Base-by-base conservation (phyloP, 1,140 invertebrate genomes). In the Harlomillsia oculata region DNA sequence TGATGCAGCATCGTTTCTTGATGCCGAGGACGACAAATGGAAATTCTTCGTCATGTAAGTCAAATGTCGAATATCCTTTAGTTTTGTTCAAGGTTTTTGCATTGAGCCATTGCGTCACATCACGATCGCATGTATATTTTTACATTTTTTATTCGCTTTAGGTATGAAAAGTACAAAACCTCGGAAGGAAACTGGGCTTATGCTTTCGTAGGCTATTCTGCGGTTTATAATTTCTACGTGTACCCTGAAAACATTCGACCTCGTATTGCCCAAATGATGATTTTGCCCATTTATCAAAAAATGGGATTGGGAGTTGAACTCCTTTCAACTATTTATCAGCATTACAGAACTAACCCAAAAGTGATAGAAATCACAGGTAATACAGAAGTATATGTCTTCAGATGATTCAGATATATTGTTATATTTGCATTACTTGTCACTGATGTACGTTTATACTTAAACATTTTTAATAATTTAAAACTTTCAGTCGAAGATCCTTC, bases 201-300 rank as follows among this genome's bases (percentile, higher is more conserved):
- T 68, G 83, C 83, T 29, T 81, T 87, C 52, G 82, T 82, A 59
- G 94, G 89, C 11, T 97, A 92, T 72, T 80, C 83, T 29, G 91
- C 91, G 0, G 83, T 94, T 20, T 99, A 97, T 75, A 83, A 88
- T 63, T 98, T 94, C 72, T 98, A 93, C 71, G 87, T 88, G 1
- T 96, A 96, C 74, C 93, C 93, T 0, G 74, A 80, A 39, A 82
- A 87, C 68, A 82, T 80, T 39, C 76, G 94, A 30, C 90, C 92
- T 8, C 77, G 94, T 52, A 86, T 98, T 48, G 89, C 89, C 60
- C 93, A 97, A 72, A 83, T 94, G 68, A 74, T 97, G 41, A 78
- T 95, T 46, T 72, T 97, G 56, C 93, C 93, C 11, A 87, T 88
- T 1, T 95, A 89, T 71, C 87, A 94, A 71, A 80, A 79, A 36